These are phyloP conservation scores for Caracal caracal DNA, from an alignment of 2,113 vertebrate species.

Conservation along the genomic window DNA sequence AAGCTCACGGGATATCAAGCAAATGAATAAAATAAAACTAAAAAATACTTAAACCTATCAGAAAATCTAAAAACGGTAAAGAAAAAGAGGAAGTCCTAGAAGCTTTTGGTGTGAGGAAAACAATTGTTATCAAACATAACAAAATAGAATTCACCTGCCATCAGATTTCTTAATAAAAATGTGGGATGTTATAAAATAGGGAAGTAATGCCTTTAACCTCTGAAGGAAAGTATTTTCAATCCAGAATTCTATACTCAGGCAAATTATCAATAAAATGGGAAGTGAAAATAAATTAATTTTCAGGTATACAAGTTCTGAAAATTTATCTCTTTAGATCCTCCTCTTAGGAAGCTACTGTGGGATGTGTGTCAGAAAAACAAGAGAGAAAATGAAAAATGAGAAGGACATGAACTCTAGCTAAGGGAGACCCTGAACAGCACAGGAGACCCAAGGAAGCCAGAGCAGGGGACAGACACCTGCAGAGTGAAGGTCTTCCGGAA, in stretches of 20 bases:
- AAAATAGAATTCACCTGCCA: neutral
- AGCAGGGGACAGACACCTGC: neutral
- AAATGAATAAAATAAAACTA: neutral
- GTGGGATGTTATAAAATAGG: neutral
- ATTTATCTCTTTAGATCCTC: neutral
- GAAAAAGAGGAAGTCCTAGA: neutral
- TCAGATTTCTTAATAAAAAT: neutral
- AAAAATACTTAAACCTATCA: neutral
- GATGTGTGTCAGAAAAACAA: neutral
- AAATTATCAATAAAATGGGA: neutral
- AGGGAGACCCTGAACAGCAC: neutral
- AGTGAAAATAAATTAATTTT: neutral
- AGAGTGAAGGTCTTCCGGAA: neutral
- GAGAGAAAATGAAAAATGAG: neutral
- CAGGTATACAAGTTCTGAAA: neutral
- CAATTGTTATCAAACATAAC: neutral
- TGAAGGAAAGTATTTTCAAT: neutral
- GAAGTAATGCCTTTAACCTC: neutral
- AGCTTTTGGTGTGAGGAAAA: neutral
- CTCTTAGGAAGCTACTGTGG: neutral
- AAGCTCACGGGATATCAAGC: neutral
- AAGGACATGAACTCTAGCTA: neutral
- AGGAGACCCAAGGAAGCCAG: fast-evolving
- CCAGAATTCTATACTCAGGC: neutral
- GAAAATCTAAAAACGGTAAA: neutral